A percentile compares a stretch with the other conserved stretches of the same genome.
These are phyloP conservation scores for Eufriesea mexicana DNA, from an alignment of 1,140 invertebrate species.

Conservation along the genomic window DNA sequence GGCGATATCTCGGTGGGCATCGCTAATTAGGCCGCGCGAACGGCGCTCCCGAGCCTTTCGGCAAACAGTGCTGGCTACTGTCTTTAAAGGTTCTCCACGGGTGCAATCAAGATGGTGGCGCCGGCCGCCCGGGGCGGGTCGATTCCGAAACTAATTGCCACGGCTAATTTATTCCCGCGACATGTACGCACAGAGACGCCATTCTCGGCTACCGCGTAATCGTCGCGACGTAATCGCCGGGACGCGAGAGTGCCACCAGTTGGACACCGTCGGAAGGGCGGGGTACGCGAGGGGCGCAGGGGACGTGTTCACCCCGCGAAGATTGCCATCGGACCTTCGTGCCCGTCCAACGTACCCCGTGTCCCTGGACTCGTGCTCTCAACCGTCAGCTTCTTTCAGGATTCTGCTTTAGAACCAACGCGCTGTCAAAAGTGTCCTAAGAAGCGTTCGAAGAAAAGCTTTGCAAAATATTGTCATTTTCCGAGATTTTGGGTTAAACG, in stretches of 20 bases:
- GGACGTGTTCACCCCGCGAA: slow-evolving; percentile 16
- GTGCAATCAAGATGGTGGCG: slow-evolving; percentile 82
- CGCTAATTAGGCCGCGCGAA: slow-evolving; percentile 81
- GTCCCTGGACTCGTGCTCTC: too few species aligned
- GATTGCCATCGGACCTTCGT: slow-evolving; percentile 24
- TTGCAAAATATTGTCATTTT: too few species aligned
- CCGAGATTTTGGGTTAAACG: too few species aligned
- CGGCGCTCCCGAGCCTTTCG: slow-evolving; percentile 74
- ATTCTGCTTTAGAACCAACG: not conserved
- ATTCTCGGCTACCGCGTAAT: slow-evolving; percentile 76
- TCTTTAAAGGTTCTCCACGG: slow-evolving; percentile 73
- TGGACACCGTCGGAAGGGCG: not conserved
- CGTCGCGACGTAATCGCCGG: slow-evolving; percentile 61
- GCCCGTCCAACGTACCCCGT: not conserved
- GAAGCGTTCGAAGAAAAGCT: too few species aligned
- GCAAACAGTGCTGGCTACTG: slow-evolving; percentile 82
- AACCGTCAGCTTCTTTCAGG: not conserved
- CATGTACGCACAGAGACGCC: slow-evolving; percentile 78
- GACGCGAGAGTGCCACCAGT: slow-evolving; percentile 24
- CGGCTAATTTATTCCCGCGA: slow-evolving; percentile 82
- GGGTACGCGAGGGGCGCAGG: not conserved
- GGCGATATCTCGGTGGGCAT: slow-evolving; percentile 81
- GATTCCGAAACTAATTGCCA: slow-evolving; percentile 82
- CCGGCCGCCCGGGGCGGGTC: slow-evolving; percentile 79
- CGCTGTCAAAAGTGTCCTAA: too few species aligned